Evolutionary conservation across 2,113 vertebrate genomes (phyloP).

Genomic region (Syngnathus floridae): DNA sequence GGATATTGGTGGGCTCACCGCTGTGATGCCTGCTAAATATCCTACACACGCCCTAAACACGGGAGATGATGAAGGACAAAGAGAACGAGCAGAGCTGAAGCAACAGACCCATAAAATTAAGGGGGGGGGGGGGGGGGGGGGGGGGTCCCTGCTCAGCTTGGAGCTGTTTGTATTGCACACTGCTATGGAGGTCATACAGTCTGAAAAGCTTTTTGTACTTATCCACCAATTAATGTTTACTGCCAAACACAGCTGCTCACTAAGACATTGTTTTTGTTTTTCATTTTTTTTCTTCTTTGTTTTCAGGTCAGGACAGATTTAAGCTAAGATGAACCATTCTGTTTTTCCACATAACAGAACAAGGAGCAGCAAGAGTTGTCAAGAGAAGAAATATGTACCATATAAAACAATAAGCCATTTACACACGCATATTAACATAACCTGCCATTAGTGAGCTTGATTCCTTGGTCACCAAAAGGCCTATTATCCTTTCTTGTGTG

Average conservation of each 20-base stretch:
- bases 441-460: too few relatives aligned
- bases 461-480: too few relatives aligned
- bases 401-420: too few relatives aligned
- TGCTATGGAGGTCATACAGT: slow-evolving; percentile 22
- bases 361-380: too few relatives aligned
- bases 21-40: slow-evolving; percentile 43
- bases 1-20: slow-evolving; percentile 32
- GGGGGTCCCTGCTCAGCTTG: slow-evolving; percentile 16
- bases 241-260: slow-evolving; percentile 38
- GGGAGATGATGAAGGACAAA: not conserved
- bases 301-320: not conserved
- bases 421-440: too few relatives aligned
- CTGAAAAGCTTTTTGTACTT: slow-evolving; percentile 37
- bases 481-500: too few relatives aligned
- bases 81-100: slow-evolving; percentile 23
- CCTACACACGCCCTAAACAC: slow-evolving; percentile 45
- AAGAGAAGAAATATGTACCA: too few relatives aligned
- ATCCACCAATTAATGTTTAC: slow-evolving; percentile 36
- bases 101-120: slow-evolving; percentile 31
- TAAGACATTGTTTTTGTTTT: not conserved
- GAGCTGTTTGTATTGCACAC: slow-evolving; percentile 35
- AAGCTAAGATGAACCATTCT: not conserved
- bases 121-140: not conserved
- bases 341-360: not conserved
- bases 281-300: not conserved